Evolutionary conservation across 2,113 vertebrate genomes (phyloP).

Genomic region (Oncorhynchus mykiss): DNA sequence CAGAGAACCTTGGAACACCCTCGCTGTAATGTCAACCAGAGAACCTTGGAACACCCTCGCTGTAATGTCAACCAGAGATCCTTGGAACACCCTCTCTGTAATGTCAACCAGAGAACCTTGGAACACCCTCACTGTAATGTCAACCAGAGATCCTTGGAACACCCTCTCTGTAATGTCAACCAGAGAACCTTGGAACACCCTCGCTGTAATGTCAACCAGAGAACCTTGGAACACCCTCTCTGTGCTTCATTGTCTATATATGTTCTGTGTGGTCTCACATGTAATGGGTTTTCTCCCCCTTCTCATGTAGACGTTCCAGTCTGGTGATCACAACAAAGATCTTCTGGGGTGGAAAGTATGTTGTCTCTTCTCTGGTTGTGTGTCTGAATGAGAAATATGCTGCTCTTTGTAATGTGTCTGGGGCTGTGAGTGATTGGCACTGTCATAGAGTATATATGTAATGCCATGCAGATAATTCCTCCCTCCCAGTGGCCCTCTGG

Average conservation of each 20-base stretch:
- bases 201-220: too few species aligned
- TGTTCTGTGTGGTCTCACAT: too few species aligned
- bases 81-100: not conserved
- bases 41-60: too few species aligned
- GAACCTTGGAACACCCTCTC: too few species aligned
- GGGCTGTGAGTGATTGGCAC: not conserved
- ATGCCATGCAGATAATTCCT: not conserved
- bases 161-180: too few species aligned
- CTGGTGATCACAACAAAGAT: conserved; percentile 99
- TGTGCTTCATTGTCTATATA: not conserved
- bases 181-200: too few species aligned
- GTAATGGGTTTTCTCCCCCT: conserved; percentile 9
- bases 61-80: not conserved
- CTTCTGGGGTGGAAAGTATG: conserved; percentile 99
- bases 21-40: too few species aligned
- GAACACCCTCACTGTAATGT: not conserved
- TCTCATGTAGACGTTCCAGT: conserved; percentile 86
- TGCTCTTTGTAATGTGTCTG: conserved; percentile 15
- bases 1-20: too few species aligned
- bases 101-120: not conserved
- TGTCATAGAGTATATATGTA: not conserved
- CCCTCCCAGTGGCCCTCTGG: not conserved
- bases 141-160: not conserved
- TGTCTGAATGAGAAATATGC: conserved; percentile 32
- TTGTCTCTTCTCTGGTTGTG: conserved; percentile 43